These are phyloP conservation scores for Stenichneumon culpator DNA, from an alignment of 2,888 invertebrate species.

Conservation along the genomic window DNA sequence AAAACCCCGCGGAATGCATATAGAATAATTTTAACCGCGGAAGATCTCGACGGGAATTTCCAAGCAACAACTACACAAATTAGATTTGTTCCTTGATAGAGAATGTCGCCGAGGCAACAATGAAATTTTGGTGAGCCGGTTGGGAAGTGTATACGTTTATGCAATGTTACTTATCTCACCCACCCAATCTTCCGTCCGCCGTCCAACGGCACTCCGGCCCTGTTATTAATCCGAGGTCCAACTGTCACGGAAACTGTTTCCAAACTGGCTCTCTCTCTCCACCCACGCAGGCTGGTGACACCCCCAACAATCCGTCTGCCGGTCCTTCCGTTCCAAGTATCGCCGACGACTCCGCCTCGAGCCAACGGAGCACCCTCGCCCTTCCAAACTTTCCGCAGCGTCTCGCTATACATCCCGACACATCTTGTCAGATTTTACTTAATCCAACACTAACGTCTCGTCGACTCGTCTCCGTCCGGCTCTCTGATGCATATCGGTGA, in stretches of 20 bases:
- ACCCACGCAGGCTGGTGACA: slow-evolving; percentile 50
- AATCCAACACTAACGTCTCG: neutral
- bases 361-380: neutral
- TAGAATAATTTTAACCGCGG: slow-evolving; percentile 45
- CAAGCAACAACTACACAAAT: slow-evolving; percentile 18
- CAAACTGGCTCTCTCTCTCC: slow-evolving; percentile 35
- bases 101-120: slow-evolving; percentile 39
- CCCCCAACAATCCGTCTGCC: slow-evolving; percentile 76
- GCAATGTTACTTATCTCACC: slow-evolving; percentile 15
- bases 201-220: slow-evolving; percentile 36
- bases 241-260: slow-evolving; percentile 75
- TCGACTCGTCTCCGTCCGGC: neutral
- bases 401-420: slow-evolving; percentile 8
- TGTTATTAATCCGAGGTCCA: slow-evolving; percentile 77
- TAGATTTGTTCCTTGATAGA: slow-evolving; percentile 26
- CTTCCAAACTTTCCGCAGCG: slow-evolving; percentile 36
- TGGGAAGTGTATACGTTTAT: neutral
- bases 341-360: slow-evolving; percentile 37
- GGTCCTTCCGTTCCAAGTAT: slow-evolving; percentile 76
- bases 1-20: neutral
- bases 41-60: slow-evolving; percentile 48
- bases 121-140: slow-evolving; percentile 35
- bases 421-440: slow-evolving; percentile 5
- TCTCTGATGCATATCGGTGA: no score
- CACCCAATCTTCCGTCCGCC: neutral